Percentiles rank a stretch among this genome's conserved stretches.
Evolutionary conservation across 2,797 vertebrate species (phyloP).

Genomic region (Poeciliopsis gracilis): DNA sequence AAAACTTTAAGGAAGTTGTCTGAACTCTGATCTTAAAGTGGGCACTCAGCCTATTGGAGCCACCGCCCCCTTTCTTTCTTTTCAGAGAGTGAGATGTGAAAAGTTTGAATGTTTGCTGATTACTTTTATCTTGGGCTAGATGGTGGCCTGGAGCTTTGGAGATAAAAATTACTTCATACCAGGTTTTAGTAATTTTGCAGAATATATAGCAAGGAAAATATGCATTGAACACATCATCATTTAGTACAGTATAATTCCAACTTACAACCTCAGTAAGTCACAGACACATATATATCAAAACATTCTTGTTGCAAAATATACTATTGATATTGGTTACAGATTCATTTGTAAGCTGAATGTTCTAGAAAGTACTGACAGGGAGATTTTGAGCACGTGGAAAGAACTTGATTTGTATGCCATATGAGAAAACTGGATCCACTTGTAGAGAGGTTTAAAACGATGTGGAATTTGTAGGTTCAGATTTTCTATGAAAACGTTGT

Average conservation of each 20-base stretch:
- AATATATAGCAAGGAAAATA: neutral
- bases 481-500: neutral
- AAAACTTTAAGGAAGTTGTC: neutral
- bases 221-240: neutral
- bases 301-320: neutral
- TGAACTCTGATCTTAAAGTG: neutral
- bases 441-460: neutral
- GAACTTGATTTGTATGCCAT: neutral
- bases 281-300: neutral
- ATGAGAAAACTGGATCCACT: neutral
- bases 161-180: neutral
- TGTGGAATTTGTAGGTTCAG: neutral
- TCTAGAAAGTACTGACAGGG: neutral
- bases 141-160: neutral
- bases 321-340: neutral
- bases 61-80: neutral
- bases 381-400: neutral
- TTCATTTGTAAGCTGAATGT: neutral
- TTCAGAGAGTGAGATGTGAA: neutral
- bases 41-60: neutral
- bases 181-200: neutral
- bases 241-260: neutral
- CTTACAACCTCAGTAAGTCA: neutral
- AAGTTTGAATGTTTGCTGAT: neutral
- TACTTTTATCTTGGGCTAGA: neutral